Conservation (phyloP, 2,888 invertebrate species). For the Rhimphoctona megacephalus region DNA sequence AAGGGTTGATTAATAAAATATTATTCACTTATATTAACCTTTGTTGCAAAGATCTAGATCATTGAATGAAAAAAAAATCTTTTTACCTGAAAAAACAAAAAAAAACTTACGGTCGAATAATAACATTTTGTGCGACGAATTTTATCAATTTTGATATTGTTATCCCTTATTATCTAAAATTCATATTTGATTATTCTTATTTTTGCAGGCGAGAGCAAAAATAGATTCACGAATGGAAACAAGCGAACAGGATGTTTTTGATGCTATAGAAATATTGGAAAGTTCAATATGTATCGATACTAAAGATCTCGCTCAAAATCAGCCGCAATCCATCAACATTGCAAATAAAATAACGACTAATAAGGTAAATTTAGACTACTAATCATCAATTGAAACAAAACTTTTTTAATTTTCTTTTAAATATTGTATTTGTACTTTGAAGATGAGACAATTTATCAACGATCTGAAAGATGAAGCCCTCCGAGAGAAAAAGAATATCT, state of each 20-base stretch:
- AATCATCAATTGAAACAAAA: slow-evolving; percentile 7
- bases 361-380: slow-evolving; percentile 69
- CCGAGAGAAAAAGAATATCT: slow-evolving; percentile 89
- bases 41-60: not conserved
- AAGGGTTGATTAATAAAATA: slow-evolving; percentile 39
- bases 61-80: not conserved
- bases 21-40: not conserved
- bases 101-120: not conserved
- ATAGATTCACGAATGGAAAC: slow-evolving; percentile 92
- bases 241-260: slow-evolving; percentile 91
- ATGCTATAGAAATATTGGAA: slow-evolving; percentile 93
- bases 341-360: slow-evolving; percentile 84
- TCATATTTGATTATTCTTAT: not conserved
- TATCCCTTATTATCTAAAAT: not conserved
- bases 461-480: slow-evolving; percentile 89
- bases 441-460: slow-evolving; percentile 91
- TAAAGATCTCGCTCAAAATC: not conserved
- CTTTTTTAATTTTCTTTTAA: not conserved
- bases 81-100: not conserved
- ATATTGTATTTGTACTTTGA: slow-evolving; percentile 77
- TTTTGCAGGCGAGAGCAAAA: slow-evolving; percentile 92
- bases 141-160: not conserved
- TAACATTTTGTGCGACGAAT: not conserved
- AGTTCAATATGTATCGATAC: slow-evolving; percentile 85
- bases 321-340: slow-evolving; percentile 86